These are phyloP conservation scores for Orestias chungarensis DNA, from an alignment of 2,797 vertebrate species.

Conservation along the genomic window DNA sequence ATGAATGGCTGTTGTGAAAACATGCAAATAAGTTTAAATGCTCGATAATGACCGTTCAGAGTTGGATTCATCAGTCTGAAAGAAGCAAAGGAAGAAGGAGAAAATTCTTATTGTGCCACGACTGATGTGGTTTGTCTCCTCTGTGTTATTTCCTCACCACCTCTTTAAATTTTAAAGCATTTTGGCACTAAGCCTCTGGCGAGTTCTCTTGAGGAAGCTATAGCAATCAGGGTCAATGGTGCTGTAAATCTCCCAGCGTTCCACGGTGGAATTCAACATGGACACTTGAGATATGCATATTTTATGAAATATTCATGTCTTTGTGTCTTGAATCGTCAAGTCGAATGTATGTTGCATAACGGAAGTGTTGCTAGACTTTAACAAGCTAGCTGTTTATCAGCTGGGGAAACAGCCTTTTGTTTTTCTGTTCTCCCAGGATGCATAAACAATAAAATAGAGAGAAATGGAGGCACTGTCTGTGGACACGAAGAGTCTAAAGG, in stretches of 20 bases:
- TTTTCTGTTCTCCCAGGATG: constrained; percentile 39
- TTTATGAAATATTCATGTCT: constrained; percentile 63
- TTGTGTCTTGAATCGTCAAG: constrained; percentile 58
- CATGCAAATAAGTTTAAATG: constrained; percentile 43
- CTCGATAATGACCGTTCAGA: constrained; percentile 44
- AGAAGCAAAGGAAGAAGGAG: constrained; percentile 54
- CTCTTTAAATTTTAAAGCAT: constrained; percentile 97
- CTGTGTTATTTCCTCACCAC: constrained; percentile 97
- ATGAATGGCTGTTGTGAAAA: constrained; percentile 43
- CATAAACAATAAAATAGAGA: constrained; percentile 38
- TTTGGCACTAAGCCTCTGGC: constrained; percentile 88
- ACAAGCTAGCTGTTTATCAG: constrained; percentile 51
- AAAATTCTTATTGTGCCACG: constrained; percentile 75
- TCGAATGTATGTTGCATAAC: constrained; percentile 49
- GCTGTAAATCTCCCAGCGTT: constrained; percentile 86
- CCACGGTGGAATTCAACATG: constrained; percentile 78
- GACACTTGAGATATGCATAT: constrained; percentile 75
- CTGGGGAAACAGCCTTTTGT: constrained; percentile 19
- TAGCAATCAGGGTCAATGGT: constrained; percentile 84
- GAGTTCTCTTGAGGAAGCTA: constrained; percentile 88
- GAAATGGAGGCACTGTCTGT: constrained; percentile 41
- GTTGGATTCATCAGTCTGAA: constrained; percentile 51
- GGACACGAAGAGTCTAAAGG: constrained; percentile 44
- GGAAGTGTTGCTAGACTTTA: constrained; percentile 55
- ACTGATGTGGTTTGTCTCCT: constrained; percentile 89